A percentile compares a stretch with the other conserved stretches of the same genome.
These are phyloP conservation scores for Zonotrichia albicollis DNA, from an alignment of 2,797 vertebrate species.

Conservation along the genomic window DNA sequence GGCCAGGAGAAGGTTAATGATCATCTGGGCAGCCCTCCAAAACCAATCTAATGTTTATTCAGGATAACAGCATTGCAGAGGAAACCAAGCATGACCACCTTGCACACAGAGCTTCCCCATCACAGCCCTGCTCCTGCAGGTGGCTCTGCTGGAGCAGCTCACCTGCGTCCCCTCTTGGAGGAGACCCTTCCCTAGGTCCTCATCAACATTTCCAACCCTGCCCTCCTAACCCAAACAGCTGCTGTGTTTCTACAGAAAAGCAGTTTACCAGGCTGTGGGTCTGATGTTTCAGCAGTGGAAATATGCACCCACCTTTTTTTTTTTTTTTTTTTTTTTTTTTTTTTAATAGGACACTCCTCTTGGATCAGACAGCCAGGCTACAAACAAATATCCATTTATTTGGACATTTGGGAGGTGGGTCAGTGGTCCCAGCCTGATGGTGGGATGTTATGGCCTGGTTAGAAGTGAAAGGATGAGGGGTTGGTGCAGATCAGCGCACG, in stretches of 20 bases:
- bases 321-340: too few species aligned
- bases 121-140: neutral
- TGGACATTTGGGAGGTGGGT: neutral
- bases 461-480: neutral
- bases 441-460: neutral
- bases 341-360: neutral
- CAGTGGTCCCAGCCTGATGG: neutral
- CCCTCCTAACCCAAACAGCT: neutral
- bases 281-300: neutral
- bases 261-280: neutral
- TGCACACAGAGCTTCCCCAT: neutral
- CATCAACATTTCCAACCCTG: neutral
- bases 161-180: neutral
- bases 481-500: neutral
- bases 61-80: conserved; percentile 62
- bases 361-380: neutral
- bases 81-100: conserved; percentile 36
- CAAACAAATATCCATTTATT: neutral
- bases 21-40: conserved; percentile 58
- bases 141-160: neutral
- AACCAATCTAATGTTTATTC: conserved; percentile 61
- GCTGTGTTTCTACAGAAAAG: neutral
- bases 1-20: conserved; percentile 64
- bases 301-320: rapidly evolving
- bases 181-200: neutral